A percentile compares a stretch with the other conserved stretches of the same genome.
Conservation (phyloP, 2,888 invertebrate genomes). For the Cataglyphis livida region DNA sequence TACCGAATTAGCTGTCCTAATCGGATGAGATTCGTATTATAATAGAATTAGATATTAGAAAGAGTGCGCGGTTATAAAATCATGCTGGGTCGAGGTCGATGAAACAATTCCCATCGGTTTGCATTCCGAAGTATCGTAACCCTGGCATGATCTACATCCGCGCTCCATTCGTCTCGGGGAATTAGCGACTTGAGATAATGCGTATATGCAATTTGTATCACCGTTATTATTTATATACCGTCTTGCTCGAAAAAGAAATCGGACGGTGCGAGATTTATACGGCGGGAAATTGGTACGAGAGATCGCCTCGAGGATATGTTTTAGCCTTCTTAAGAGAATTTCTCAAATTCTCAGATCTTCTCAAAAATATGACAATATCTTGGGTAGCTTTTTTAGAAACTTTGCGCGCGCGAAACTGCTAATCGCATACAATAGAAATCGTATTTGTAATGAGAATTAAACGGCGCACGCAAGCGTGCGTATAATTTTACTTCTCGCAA, state of each 20-base stretch:
- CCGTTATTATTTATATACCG: not conserved
- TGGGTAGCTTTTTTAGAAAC: not conserved
- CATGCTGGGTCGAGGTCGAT: constrained; percentile 41
- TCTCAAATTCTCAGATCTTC: not conserved
- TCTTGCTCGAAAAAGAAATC: constrained; percentile 27
- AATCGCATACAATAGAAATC: constrained; percentile 40
- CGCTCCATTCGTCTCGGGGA: constrained; percentile 38
- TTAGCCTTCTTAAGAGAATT: not conserved
- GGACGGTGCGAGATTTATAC: not conserved
- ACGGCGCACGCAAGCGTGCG: constrained; percentile 37
- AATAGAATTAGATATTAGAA: constrained; percentile 1
- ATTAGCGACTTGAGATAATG: constrained; percentile 32
- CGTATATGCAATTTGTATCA: constrained; percentile 25
- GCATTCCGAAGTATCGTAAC: constrained; percentile 46
- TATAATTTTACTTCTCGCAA: not conserved
- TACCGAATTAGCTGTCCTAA: constrained; percentile 34
- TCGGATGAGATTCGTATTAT: not conserved
- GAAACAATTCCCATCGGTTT: constrained; percentile 40
- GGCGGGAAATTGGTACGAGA: not conserved
- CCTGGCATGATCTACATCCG: constrained; percentile 51
- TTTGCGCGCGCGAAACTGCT: not conserved
- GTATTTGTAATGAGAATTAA: constrained; percentile 25
- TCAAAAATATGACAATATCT: not conserved
- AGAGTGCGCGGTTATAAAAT: constrained; percentile 3
- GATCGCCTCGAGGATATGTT: not conserved